A percentile compares a stretch with the other conserved stretches of the same genome.
Evolutionary conservation across 2,797 vertebrate genomes (phyloP).

Genomic region (Anas bahamensis): DNA sequence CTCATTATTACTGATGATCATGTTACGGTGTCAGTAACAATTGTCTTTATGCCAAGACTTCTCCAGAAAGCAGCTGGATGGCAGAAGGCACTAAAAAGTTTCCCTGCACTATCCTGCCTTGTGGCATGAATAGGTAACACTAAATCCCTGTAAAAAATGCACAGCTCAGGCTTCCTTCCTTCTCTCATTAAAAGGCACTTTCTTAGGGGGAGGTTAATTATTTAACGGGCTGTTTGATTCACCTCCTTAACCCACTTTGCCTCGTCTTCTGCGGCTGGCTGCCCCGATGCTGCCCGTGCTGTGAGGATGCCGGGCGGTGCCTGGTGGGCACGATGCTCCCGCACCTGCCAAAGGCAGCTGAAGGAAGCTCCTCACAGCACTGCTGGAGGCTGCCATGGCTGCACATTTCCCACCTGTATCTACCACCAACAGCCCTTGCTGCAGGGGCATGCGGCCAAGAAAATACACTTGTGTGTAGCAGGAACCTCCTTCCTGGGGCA

Average conservation of each 20-base stretch:
- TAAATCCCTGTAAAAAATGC: neutral
- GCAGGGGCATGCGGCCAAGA: neutral
- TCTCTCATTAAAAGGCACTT: neutral
- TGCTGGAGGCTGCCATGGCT: rapidly evolving
- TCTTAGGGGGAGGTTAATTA: neutral
- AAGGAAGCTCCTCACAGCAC: neutral
- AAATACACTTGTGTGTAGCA: neutral
- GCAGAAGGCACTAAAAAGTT: neutral
- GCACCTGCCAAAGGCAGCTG: neutral
- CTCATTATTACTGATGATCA: neutral
- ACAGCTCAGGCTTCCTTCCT: neutral
- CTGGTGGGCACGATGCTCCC: neutral
- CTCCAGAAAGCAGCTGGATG: neutral
- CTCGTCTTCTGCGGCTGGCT: neutral
- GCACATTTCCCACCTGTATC: neutral
- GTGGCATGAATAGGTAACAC: neutral
- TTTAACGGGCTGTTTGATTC: neutral
- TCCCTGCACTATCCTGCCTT: neutral
- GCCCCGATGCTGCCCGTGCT: rapidly evolving
- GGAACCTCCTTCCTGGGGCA: neutral
- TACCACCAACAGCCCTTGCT: neutral
- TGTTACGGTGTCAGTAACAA: neutral
- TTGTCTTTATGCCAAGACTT: neutral
- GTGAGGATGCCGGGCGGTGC: neutral
- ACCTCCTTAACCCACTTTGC: neutral